phyloP scores from a whole-genome alignment of 2,113 vertebrate species.

The Zapus hudsonius region DNA sequence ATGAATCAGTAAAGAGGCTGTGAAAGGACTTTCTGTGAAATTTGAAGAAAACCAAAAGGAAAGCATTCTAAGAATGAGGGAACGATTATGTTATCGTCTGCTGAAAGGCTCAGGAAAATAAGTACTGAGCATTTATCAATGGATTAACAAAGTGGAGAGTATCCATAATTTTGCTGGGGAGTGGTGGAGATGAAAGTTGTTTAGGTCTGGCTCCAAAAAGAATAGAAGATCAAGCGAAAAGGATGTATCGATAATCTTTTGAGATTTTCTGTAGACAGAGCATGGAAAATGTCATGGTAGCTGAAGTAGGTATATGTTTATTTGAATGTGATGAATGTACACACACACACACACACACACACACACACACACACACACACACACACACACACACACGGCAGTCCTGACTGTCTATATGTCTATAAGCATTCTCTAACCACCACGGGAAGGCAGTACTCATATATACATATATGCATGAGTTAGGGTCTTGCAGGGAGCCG shows the following conservation, averaged over 20 bases:
- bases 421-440: no score
- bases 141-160: not conserved
- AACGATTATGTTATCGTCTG: not conserved
- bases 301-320: not conserved
- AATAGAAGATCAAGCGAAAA: not conserved
- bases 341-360: no score
- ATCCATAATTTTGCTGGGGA: not conserved
- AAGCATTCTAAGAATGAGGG: not conserved
- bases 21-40: not conserved
- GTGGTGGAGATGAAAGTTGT: not conserved
- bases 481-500: no score
- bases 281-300: not conserved
- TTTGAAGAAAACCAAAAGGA: not conserved
- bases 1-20: not conserved
- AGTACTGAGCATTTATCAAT: not conserved
- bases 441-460: no score
- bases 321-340: no score
- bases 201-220: not conserved
- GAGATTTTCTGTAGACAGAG: not conserved
- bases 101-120: not conserved
- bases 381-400: no score
- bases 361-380: no score
- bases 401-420: no score
- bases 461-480: no score
- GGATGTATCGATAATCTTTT: not conserved